Percentiles rank a stretch among this genome's conserved stretches.
These are phyloP conservation scores for Gymnopithys bicolor DNA, from an alignment of 2,797 vertebrate species.

Conservation along the genomic window DNA sequence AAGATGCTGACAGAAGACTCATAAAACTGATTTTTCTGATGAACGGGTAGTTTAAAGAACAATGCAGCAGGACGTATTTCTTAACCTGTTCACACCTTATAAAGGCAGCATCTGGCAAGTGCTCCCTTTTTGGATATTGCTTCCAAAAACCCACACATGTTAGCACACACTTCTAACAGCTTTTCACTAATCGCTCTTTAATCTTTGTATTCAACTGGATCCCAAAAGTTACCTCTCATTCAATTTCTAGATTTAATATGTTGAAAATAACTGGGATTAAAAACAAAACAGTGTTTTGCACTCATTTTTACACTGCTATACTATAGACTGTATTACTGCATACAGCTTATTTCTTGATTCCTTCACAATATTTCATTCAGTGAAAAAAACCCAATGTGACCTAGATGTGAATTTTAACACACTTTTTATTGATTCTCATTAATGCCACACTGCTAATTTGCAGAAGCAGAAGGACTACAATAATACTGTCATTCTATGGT, in stretches of 20 bases:
- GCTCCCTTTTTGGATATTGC: background rate
- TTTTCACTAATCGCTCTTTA: background rate
- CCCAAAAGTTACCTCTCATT: background rate
- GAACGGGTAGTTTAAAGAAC: background rate
- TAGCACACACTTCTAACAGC: constrained; percentile 7
- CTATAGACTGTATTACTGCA: background rate
- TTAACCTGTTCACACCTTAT: constrained; percentile 53
- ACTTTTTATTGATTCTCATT: background rate
- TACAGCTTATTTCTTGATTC: background rate
- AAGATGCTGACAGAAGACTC: constrained; percentile 20
- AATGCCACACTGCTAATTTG: background rate
- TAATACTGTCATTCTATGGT: background rate
- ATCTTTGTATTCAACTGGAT: background rate
- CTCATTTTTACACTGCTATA: background rate
- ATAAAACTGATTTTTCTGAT: constrained; percentile 9
- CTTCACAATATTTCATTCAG: background rate
- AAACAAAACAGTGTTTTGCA: background rate
- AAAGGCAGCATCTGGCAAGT: constrained; percentile 19
- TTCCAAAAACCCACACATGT: background rate
- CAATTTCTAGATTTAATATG: background rate
- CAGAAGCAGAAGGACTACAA: background rate
- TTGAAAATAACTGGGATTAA: background rate
- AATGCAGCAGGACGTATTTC: constrained; percentile 18
- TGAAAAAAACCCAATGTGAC: background rate
- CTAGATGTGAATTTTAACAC: background rate